Evolutionary conservation across 2,888 invertebrate genomes (phyloP), one percentile per base, ranked within the genome.

Genomic region (Ecdyonurus torrentis): DNA sequence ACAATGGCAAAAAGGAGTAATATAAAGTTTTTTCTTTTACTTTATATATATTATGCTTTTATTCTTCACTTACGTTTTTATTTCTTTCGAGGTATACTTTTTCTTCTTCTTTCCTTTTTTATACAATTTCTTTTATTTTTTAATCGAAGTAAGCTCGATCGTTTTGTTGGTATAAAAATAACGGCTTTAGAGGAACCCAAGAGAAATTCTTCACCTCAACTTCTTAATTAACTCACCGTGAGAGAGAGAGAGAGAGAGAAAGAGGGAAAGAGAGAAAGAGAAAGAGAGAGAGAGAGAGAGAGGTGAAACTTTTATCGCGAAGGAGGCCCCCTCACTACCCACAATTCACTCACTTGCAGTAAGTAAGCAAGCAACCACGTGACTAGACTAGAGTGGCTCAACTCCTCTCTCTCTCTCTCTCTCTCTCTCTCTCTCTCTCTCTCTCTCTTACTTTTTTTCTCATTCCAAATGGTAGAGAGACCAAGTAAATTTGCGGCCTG

Each of bases 131-230:
- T 37, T 37, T 37, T 37, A 37, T 37, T 37, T 37, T 68, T 67
- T 66, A 67, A 64, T 61, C 61, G 59, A 63, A 55, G 63, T 50
- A 23, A 59, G 64, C 65, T 65, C 64, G 64, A 64, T 63, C 63
- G 67, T 64, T 65, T 63, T 64, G 58, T 59, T 61, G n/a, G 63
- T 69, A 67, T 66, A 68, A 68, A 68, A 67, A 66, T 67, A 63
- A 69, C 60, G 64, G 63, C 53, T 61, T 61, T 63, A 62, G 58
- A 67, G 68, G 67, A 67, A 67, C 64, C 65, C 67, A 65, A 67
- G 68, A 69, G 68, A 69, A 69, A 67, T 67, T 67, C 63, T 63
- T 60, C 63, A 64, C 53, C 55, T 58, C 25, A 59, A 25, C 37
- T 52, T 50, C 25, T 53, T 25, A 55, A 53, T 58, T 60, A 58